Conservation (phyloP, 2,113 vertebrate species). For the Hydropotes inermis region DNA sequence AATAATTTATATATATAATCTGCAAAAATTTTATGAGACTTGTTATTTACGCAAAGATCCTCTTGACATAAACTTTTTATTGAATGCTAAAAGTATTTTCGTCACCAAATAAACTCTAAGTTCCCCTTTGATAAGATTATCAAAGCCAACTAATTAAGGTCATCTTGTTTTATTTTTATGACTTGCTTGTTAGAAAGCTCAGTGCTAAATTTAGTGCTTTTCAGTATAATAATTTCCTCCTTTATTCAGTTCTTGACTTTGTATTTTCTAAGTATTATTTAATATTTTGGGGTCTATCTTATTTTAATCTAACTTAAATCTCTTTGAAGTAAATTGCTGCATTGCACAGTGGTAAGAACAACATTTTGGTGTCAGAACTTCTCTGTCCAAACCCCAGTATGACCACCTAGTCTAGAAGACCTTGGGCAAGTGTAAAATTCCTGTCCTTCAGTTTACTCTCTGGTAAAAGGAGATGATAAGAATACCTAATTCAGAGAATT, state of each 20-base stretch:
- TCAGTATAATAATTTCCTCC: not conserved
- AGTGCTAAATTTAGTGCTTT: conserved; percentile 16
- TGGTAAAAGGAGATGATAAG: not conserved
- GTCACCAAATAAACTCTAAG: not conserved
- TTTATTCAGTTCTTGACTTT: not conserved
- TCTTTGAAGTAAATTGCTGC: not conserved
- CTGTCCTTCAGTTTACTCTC: not conserved
- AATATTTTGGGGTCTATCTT: not conserved
- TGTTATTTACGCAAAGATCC: not conserved
- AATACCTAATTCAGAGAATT: not conserved
- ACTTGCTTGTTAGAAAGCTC: not conserved
- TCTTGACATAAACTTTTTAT: conserved; percentile 23
- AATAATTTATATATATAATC: conserved; percentile 29
- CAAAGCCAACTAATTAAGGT: not conserved
- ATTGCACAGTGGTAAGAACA: not conserved
- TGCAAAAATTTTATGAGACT: not conserved
- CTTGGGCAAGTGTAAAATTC: not conserved
- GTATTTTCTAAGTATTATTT: conserved; percentile 9
- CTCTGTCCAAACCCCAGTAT: not conserved
- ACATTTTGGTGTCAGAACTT: not conserved
- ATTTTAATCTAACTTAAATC: conserved; percentile 8
- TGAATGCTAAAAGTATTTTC: not conserved
- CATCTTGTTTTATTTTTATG: conserved; percentile 33
- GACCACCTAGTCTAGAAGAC: not conserved
- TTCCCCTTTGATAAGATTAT: not conserved